Evolutionary conservation across 2,113 vertebrate species (phyloP).

Genomic region (Cavia aperea): DNA sequence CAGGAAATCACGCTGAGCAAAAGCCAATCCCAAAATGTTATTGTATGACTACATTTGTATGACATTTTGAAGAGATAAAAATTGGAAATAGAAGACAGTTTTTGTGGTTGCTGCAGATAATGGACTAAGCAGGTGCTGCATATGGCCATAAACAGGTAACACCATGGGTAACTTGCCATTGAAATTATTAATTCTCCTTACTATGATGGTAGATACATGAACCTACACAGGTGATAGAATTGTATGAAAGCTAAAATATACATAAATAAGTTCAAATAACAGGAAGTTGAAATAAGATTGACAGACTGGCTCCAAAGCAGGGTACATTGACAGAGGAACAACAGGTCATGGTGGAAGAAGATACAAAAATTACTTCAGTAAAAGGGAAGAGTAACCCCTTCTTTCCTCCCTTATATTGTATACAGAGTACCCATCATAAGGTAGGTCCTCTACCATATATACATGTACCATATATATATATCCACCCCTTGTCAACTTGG

Average conservation of each 20-base stretch:
- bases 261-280: not conserved
- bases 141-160: not conserved
- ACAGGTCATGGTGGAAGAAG: too few species aligned
- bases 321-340: too few species aligned
- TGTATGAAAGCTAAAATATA: not conserved
- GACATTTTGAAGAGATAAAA: not conserved
- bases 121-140: not conserved
- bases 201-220: not conserved
- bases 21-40: not conserved
- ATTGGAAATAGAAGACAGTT: not conserved
- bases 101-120: not conserved
- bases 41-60: not conserved
- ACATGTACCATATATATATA: too few species aligned
- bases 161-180: not conserved
- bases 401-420: too few species aligned
- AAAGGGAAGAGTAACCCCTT: too few species aligned
- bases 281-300: not conserved
- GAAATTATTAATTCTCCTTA: not conserved
- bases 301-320: not conserved
- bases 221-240: not conserved
- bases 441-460: too few species aligned
- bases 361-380: too few species aligned
- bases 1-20: not conserved
- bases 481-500: too few species aligned
- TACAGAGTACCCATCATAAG: too few species aligned